Conservation (phyloP, 2,113 vertebrate genomes). For the Passer domesticus region DNA sequence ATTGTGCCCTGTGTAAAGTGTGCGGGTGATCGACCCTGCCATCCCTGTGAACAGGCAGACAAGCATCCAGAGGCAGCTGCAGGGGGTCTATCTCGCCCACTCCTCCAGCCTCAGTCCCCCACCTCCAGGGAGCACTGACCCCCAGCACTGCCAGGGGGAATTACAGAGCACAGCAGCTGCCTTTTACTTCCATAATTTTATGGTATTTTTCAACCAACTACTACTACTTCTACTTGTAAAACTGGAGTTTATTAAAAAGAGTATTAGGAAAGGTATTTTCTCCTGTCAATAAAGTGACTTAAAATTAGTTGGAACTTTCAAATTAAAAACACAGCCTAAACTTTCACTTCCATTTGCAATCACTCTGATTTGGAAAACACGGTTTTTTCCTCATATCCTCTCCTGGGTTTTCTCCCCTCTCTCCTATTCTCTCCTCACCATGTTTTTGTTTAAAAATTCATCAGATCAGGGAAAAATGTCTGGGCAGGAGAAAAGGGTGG, state of each 20-base stretch:
- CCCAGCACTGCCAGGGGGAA: fast-evolving
- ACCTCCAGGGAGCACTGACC: fast-evolving
- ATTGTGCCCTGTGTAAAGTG: neutral
- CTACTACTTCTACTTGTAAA: neutral
- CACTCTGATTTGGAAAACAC: neutral
- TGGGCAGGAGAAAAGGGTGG: neutral
- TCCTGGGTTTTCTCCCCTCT: neutral
- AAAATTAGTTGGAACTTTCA: neutral
- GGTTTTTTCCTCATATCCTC: neutral
- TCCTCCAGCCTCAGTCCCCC: neutral
- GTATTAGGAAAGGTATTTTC: neutral
- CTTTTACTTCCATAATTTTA: neutral
- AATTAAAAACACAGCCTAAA: constrained; percentile 19
- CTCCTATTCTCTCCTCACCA: neutral
- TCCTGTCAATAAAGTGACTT: neutral
- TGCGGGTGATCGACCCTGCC: neutral
- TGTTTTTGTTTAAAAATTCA: constrained; percentile 58
- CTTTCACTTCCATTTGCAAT: constrained; percentile 5
- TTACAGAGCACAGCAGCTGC: neutral
- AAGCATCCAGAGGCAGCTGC: neutral
- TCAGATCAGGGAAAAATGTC: neutral
- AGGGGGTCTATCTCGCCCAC: neutral
- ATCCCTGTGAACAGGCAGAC: fast-evolving
- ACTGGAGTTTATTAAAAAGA: neutral
- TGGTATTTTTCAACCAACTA: neutral